phyloP scores from a whole-genome alignment of 2,797 vertebrate species.

The Gallinago solitaria region DNA sequence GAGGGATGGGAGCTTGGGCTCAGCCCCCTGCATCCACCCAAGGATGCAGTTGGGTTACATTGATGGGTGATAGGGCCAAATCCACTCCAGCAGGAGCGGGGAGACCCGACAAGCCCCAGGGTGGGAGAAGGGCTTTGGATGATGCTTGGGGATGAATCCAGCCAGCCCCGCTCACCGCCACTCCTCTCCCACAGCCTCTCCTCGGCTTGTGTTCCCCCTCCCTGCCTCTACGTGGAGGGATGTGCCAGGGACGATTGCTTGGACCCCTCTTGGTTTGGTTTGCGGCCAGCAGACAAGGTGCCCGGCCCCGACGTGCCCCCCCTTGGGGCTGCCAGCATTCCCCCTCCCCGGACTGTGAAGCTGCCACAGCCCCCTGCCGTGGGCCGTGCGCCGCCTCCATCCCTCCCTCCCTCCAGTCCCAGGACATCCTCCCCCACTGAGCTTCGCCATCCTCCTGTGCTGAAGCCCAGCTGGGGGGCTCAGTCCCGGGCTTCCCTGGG shows the following conservation, averaged over 20 bases:
- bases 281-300: neutral
- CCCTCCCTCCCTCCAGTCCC: neutral
- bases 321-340: slow-evolving; percentile 18
- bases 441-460: neutral
- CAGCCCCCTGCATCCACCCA: rapidly evolving
- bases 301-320: neutral
- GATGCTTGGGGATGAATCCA: rapidly evolving
- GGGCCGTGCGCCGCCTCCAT: neutral
- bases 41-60: neutral
- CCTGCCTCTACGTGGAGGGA: slow-evolving; percentile 39
- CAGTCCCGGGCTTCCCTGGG: neutral
- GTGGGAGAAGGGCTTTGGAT: neutral
- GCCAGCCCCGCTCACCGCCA: neutral
- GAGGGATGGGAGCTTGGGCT: neutral
- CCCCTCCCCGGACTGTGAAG: slow-evolving; percentile 37
- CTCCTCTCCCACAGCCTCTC: slow-evolving; percentile 36
- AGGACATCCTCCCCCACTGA: neutral
- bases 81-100: neutral
- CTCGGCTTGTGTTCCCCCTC: neutral
- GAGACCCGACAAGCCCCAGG: rapidly evolving
- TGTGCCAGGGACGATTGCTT: slow-evolving; percentile 40
- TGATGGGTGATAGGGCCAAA: neutral
- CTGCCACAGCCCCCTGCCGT: neutral
- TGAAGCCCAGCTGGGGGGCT: neutral
- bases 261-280: neutral